A percentile compares a stretch with the other conserved stretches of the same genome.
These are phyloP conservation scores for Silurus lanzhouensis DNA, from an alignment of 2,797 vertebrate species.

Conservation along the genomic window DNA sequence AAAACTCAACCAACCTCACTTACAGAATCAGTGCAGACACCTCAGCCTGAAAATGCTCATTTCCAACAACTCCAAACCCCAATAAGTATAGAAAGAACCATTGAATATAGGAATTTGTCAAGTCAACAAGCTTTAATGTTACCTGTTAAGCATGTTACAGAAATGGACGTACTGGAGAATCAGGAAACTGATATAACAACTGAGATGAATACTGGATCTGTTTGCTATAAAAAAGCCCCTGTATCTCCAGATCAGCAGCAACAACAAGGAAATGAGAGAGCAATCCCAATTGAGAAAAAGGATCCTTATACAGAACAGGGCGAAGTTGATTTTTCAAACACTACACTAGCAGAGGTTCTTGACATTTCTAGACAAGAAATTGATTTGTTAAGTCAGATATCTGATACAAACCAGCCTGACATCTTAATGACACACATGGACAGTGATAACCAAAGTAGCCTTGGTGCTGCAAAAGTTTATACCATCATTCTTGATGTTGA, in stretches of 20 bases:
- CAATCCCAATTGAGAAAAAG: not conserved
- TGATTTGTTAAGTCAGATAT: not conserved
- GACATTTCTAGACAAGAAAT: not conserved
- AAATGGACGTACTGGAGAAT: not conserved
- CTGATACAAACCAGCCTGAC: not conserved
- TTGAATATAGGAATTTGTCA: too few species aligned
- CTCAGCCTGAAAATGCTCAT: not conserved
- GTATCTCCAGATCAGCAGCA: not conserved
- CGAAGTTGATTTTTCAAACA: not conserved
- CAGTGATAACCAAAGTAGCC: not conserved
- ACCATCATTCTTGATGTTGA: conserved; percentile 49
- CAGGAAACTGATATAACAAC: not conserved
- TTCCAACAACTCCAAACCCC: not conserved
- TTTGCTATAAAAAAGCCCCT: not conserved
- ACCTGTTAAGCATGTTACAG: not conserved
- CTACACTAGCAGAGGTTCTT: not conserved
- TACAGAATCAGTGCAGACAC: not conserved
- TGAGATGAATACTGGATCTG: not conserved
- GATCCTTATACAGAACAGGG: not conserved
- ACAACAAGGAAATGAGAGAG: not conserved
- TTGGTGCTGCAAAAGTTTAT: conserved; percentile 23
- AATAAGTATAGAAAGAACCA: not conserved
- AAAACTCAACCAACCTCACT: not conserved
- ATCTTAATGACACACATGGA: not conserved
- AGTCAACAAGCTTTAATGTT: not conserved